These are phyloP conservation scores for Tipula unca DNA, from an alignment of 2,888 invertebrate genomes.

Conservation along the genomic window DNA sequence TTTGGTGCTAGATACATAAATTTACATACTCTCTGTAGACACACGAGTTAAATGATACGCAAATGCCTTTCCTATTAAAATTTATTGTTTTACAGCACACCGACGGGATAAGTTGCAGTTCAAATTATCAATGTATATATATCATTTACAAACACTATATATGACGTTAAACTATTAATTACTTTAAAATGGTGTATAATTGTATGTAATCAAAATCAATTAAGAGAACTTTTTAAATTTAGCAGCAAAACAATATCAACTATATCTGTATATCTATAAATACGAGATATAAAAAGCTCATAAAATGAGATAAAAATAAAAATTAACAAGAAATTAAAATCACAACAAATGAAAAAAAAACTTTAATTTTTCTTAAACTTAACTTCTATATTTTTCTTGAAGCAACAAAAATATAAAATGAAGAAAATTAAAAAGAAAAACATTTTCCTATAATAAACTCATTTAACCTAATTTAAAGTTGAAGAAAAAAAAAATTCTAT, in stretches of 20 bases:
- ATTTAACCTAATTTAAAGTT: conserved; percentile 8
- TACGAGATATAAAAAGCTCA: not conserved
- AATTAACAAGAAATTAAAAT: not conserved
- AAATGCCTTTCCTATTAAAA: not conserved
- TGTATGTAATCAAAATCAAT: not conserved
- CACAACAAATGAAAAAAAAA: not conserved
- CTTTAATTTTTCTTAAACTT: not conserved
- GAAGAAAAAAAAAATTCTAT: not conserved
- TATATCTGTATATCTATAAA: not conserved
- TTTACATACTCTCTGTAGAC: not conserved
- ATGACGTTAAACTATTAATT: not conserved
- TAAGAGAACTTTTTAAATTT: not conserved
- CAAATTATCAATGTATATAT: not conserved
- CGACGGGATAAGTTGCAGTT: not conserved
- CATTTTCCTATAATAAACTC: not conserved
- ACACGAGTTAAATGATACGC: not conserved
- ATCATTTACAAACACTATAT: not conserved
- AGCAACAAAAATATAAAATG: not conserved
- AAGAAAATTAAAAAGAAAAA: not conserved
- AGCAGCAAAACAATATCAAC: not conserved
- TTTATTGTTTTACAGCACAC: not conserved
- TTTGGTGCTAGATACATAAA: not conserved
- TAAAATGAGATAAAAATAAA: not conserved
- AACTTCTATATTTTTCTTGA: not conserved
- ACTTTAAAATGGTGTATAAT: not conserved